Evolutionary conservation across 2,113 vertebrate species (phyloP).

Genomic region (Lophochroa leadbeateri): DNA sequence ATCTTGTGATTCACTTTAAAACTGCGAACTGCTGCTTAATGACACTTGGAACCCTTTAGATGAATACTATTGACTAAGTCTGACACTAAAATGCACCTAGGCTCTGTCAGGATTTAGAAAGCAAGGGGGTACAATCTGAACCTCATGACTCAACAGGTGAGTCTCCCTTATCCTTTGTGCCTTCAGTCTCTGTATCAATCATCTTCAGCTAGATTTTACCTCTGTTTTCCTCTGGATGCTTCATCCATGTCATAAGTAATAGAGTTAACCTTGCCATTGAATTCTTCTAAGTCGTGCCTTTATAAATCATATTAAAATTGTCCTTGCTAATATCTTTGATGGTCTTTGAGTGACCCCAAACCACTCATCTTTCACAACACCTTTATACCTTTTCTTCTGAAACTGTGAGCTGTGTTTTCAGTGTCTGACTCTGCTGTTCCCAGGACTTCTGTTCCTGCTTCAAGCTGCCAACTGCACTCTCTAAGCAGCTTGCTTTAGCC

Average conservation of each 20-base stretch:
- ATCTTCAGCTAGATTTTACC: neutral
- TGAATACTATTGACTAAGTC: neutral
- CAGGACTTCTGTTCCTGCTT: conserved; percentile 78
- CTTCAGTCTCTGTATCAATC: neutral
- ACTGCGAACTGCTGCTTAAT: neutral
- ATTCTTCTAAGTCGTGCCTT: neutral
- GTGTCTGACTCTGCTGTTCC: conserved; percentile 76
- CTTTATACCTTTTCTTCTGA: conserved; percentile 82
- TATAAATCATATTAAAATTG: neutral
- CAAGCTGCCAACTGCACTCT: conserved; percentile 75
- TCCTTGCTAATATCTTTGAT: neutral
- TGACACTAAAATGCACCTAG: neutral
- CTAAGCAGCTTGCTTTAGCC: conserved; percentile 74
- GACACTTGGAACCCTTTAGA: neutral
- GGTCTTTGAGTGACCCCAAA: neutral
- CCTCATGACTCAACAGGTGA: neutral
- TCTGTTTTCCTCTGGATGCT: neutral
- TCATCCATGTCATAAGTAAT: neutral
- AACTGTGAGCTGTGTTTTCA: conserved; percentile 76
- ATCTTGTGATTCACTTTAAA: neutral
- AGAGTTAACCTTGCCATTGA: neutral
- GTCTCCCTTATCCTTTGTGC: neutral
- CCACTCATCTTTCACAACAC: neutral
- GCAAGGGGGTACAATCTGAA: neutral
- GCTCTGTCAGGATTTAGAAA: neutral